These are phyloP conservation scores for Brachyopa scutellaris DNA, from an alignment of 2,888 invertebrate genomes.

Conservation along the genomic window DNA sequence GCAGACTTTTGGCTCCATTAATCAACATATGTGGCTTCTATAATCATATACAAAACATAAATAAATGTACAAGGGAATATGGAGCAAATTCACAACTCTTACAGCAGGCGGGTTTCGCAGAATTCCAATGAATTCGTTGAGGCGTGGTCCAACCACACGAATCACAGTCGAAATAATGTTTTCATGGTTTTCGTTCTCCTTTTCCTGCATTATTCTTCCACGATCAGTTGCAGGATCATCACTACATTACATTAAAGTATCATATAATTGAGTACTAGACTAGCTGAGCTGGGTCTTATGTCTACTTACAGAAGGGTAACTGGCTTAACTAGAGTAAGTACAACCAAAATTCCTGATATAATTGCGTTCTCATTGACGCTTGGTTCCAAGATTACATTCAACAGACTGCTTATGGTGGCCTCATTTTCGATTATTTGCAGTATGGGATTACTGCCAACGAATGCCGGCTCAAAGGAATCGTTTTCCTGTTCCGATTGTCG, in stretches of 20 bases:
- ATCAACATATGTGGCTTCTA: constrained; percentile 86
- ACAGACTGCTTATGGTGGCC: constrained; percentile 86
- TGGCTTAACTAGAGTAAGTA: constrained; percentile 86
- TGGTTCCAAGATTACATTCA: constrained; percentile 89
- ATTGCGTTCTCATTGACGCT: constrained; percentile 87
- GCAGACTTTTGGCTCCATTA: constrained; percentile 87
- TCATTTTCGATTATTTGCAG: constrained; percentile 87
- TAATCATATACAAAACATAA: constrained; percentile 1
- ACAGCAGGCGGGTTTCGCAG: constrained; percentile 87
- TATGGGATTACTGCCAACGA: constrained; percentile 85
- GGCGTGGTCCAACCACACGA: constrained; percentile 85
- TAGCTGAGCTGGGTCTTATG: too few species aligned
- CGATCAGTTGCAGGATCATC: constrained; percentile 81
- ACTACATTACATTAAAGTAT: too few species aligned
- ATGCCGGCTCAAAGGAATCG: constrained; percentile 80
- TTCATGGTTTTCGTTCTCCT: constrained; percentile 84
- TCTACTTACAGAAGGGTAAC: constrained; percentile 78
- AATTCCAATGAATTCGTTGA: constrained; percentile 87
- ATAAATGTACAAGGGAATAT: not conserved
- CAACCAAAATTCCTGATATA: constrained; percentile 90
- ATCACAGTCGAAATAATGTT: constrained; percentile 85
- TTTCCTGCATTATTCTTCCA: constrained; percentile 78
- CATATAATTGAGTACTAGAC: too few species aligned
- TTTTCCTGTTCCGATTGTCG: constrained; percentile 85
- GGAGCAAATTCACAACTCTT: too few species aligned